These are phyloP conservation scores for Urocynchramus pylzowi DNA, from an alignment of 2,113 vertebrate species.

Conservation along the genomic window DNA sequence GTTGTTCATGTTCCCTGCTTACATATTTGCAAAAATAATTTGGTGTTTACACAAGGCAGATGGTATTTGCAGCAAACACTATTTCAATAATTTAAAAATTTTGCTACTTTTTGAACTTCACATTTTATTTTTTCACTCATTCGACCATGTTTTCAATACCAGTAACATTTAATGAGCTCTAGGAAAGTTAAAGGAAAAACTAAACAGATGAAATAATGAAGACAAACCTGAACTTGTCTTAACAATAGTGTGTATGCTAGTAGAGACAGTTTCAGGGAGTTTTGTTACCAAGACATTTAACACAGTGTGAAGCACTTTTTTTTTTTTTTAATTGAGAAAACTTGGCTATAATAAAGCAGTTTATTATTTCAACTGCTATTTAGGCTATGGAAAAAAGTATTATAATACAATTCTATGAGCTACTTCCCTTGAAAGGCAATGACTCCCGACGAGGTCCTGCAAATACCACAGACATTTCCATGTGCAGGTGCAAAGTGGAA, in stretches of 20 bases:
- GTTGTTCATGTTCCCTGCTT: not conserved
- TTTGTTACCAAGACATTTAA: not conserved
- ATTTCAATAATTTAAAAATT: not conserved
- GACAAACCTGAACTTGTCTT: not conserved
- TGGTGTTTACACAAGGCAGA: not conserved
- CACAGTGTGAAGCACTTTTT: not conserved
- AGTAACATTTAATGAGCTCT: not conserved
- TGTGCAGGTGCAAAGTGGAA: not conserved
- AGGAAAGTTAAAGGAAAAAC: not conserved
- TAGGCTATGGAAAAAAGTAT: not conserved
- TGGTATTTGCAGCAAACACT: not conserved
- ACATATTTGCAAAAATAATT: not conserved
- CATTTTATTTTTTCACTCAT: not conserved
- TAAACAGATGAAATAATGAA: not conserved
- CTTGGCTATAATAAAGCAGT: not conserved
- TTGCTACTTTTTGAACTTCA: not conserved
- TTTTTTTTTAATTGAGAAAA: not conserved
- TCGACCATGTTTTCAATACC: not conserved
- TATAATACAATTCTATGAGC: not conserved
- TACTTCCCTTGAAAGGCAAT: not conserved
- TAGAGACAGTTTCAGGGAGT: not conserved
- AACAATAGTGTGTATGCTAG: not conserved
- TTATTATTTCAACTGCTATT: slow-evolving; percentile 1
- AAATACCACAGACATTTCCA: not conserved
- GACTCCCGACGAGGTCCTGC: not conserved